Conservation (phyloP, 2,797 vertebrate genomes). For the Threskiornis aethiopicus region DNA sequence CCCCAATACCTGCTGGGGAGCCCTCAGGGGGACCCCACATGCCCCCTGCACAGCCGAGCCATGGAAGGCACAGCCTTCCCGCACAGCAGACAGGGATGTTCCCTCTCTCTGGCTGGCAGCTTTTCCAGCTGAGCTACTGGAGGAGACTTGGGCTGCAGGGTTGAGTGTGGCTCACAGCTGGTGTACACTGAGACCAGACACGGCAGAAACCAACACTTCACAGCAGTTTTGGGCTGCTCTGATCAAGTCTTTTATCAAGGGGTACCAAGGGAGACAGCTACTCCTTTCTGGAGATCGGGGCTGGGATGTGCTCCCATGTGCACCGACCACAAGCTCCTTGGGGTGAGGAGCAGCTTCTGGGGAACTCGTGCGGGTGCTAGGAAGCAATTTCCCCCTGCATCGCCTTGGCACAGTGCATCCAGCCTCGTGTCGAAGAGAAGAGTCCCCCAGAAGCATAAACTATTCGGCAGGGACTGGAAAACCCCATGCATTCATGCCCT, state of each 20-base stretch:
- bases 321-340: rapidly evolving
- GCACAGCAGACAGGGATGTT: too few species aligned
- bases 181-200: background rate
- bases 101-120: too few species aligned
- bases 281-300: background rate
- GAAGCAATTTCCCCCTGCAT: background rate
- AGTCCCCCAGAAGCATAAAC: background rate
- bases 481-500: background rate
- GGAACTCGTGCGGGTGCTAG: rapidly evolving
- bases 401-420: background rate
- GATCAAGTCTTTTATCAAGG: rapidly evolving
- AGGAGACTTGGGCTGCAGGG: background rate
- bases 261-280: background rate
- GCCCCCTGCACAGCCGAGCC: too few species aligned
- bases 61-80: too few species aligned
- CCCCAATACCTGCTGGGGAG: too few species aligned
- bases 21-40: too few species aligned
- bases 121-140: too few species aligned
- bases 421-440: rapidly evolving
- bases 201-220: background rate
- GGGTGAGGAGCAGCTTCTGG: background rate
- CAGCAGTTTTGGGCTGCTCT: background rate
- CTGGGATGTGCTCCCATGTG: background rate
- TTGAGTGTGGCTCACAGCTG: background rate
- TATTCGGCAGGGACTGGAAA: background rate